Conservation (phyloP, 2,888 invertebrate species). For the Acheta domesticus region DNA sequence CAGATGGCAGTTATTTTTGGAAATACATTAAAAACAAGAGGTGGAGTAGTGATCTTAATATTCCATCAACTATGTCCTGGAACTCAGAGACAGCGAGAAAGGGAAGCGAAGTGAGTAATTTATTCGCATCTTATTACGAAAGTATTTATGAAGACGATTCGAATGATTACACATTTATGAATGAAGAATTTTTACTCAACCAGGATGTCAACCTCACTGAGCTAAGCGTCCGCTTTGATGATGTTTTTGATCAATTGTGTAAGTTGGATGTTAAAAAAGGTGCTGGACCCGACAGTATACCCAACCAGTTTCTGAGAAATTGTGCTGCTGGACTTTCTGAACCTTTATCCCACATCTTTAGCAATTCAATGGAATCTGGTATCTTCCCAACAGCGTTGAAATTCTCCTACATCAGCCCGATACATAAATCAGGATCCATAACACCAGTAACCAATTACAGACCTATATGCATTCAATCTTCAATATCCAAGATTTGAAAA, state of each 20-base stretch:
- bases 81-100: not conserved
- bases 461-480: not conserved
- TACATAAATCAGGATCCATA: not conserved
- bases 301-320: not conserved
- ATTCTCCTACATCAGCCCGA: not conserved
- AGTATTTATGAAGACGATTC: not conserved
- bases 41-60: not conserved
- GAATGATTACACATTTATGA: not conserved
- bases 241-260: too few relatives aligned
- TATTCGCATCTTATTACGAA: not conserved
- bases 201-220: too few relatives aligned
- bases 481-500: not conserved
- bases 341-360: not conserved
- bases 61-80: not conserved
- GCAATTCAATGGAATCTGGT: not conserved
- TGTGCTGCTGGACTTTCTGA: not conserved
- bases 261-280: not conserved
- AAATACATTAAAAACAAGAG: not conserved
- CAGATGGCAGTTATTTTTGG: not conserved
- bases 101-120: not conserved
- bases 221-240: too few relatives aligned
- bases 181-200: too few relatives aligned
- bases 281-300: not conserved
- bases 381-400: not conserved
- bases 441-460: not conserved